Evolutionary conservation across 2,797 vertebrate species (phyloP), one percentile per base, ranked within the genome.

Genomic region (Chloroceryle amazona): DNA sequence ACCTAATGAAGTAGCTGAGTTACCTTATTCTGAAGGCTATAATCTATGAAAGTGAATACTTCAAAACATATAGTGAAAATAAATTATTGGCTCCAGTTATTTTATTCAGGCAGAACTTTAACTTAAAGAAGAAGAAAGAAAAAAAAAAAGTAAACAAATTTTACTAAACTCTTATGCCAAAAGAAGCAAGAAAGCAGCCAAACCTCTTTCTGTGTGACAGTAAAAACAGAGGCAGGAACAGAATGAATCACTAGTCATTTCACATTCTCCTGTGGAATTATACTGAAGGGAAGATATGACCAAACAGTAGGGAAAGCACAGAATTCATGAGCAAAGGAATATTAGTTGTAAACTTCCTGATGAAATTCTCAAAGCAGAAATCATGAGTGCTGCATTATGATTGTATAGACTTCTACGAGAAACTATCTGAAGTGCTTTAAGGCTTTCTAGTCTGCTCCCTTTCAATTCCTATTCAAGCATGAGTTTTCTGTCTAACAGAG

Each of bases 171-270:
- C 8, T 57, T 76, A 65, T 85, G 33, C 44, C 23, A 85, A 79
- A 71, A 79, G 22, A 89, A 76, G 19, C 17, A 82, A 61, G 28
- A 82, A 79, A 29, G 52, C 60, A 73, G 52, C 21, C 70, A 95
- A 86, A 63, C 14, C 2, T 89, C 60, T 57, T 91, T 66, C 18
- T 58, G 31, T 52, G 9, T 96, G 61, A 62, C 29, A 55, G 37
- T 35, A 46, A 42, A 73, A 42, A 78, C n/a, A 65, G 20, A 91
- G 20, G 71, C 7, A 60, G 47, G 47, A 89, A 74, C 61, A 84
- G 84, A 90, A 95, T 49, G 57, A 23, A 73, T 62, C 37, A 37
- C 46, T 65, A 92, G 55, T 80, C 29, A 76, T 88, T 90, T 94
- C 58, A 82, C 63, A 76, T 20, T 70, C 18, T 76, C n/a, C 23